phyloP scores from a whole-genome alignment of 2,797 vertebrate species.

The Eutrigla gurnardus region DNA sequence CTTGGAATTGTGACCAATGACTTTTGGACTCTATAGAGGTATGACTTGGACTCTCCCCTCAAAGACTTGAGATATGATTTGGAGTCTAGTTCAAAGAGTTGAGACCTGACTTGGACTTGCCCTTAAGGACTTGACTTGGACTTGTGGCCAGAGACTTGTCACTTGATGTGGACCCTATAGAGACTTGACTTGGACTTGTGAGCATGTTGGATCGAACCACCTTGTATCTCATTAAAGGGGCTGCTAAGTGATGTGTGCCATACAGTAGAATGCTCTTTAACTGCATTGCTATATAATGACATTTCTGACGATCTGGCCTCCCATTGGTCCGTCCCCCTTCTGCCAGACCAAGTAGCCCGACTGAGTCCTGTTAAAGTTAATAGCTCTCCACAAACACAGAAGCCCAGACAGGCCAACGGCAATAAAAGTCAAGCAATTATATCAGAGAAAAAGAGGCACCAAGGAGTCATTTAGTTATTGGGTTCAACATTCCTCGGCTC shows the following conservation, averaged over 20 bases:
- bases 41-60: too few relatives aligned
- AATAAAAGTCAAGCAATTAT: slow-evolving; percentile 79
- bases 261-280: slow-evolving; percentile 20
- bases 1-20: too few relatives aligned
- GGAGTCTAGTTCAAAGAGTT: too few relatives aligned
- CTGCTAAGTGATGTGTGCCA: slow-evolving; percentile 30
- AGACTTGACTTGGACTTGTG: too few relatives aligned
- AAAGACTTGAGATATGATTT: too few relatives aligned
- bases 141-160: too few relatives aligned
- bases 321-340: slow-evolving; percentile 43
- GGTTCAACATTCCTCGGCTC: slow-evolving; percentile 51
- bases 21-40: too few relatives aligned
- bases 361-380: slow-evolving; percentile 80
- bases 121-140: too few relatives aligned
- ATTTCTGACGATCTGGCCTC: slow-evolving; percentile 32
- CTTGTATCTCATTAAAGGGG: slow-evolving; percentile 10
- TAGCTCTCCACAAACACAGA: slow-evolving; percentile 71
- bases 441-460: slow-evolving; percentile 69
- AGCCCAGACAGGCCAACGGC: slow-evolving; percentile 71
- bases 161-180: too few relatives aligned
- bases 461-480: slow-evolving; percentile 64
- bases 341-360: slow-evolving; percentile 48
- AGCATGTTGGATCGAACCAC: neutral
- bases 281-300: slow-evolving; percentile 42
- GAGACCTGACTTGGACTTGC: too few relatives aligned